Evolutionary conservation across 2,113 vertebrate genomes (phyloP).

Genomic region (Ondatra zibethicus): DNA sequence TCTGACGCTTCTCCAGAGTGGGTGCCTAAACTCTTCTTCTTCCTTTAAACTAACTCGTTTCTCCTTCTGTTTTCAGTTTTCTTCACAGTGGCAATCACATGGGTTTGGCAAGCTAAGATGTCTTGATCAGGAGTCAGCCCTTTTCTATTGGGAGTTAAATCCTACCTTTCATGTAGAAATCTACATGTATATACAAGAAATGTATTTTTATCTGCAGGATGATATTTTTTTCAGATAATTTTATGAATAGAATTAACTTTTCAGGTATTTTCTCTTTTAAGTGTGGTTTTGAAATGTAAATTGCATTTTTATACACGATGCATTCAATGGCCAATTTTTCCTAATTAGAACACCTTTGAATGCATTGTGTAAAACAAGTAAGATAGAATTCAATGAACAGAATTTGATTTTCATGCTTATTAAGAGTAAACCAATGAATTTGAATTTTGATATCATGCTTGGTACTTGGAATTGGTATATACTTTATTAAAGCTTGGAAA

Average conservation of each 20-base stretch:
- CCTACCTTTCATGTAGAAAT: slow-evolving; percentile 77
- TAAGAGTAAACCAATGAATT: slow-evolving; percentile 69
- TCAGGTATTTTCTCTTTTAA: slow-evolving; percentile 67
- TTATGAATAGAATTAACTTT: slow-evolving; percentile 73
- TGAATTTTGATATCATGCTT: slow-evolving; percentile 76
- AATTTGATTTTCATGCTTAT: slow-evolving; percentile 71
- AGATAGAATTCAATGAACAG: slow-evolving; percentile 70
- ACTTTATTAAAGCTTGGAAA: slow-evolving; percentile 78
- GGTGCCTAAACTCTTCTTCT: slow-evolving; percentile 67
- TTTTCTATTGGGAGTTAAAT: slow-evolving; percentile 70
- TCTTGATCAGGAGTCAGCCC: slow-evolving; percentile 71
- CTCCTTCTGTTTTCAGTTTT: slow-evolving; percentile 64
- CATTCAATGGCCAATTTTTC: slow-evolving; percentile 61
- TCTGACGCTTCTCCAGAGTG: slow-evolving; percentile 62
- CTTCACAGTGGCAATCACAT: slow-evolving; percentile 60
- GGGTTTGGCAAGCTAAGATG: slow-evolving; percentile 62
- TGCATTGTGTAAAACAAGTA: slow-evolving; percentile 70
- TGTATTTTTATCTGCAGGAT: slow-evolving; percentile 78
- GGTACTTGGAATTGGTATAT: slow-evolving; percentile 74
- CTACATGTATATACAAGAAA: slow-evolving; percentile 75
- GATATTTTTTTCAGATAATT: slow-evolving; percentile 71
- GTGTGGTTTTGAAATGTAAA: slow-evolving; percentile 75
- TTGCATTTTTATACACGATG: slow-evolving; percentile 73
- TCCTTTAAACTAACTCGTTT: slow-evolving; percentile 65
- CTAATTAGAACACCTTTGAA: slow-evolving; percentile 65